phyloP scores from a whole-genome alignment of 2,888 invertebrate species.

The Dione vanillae region DNA sequence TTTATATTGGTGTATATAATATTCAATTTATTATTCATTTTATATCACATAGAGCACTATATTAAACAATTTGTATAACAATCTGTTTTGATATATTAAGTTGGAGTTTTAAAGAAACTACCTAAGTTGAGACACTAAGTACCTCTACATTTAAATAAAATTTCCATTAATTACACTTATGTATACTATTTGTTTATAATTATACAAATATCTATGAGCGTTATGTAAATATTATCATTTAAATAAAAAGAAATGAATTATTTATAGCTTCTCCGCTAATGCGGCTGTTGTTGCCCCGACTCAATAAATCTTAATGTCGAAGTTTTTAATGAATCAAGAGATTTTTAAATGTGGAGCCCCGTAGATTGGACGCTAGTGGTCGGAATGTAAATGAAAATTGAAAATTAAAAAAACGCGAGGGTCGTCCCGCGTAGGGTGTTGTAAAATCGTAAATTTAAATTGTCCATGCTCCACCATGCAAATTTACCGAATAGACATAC shows the following conservation, averaged over 20 bases:
- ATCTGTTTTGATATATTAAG: too few species aligned
- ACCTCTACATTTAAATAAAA: slow-evolving; percentile 9
- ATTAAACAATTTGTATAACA: too few species aligned
- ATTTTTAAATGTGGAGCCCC: slow-evolving; percentile 47
- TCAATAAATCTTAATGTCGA: slow-evolving; percentile 46
- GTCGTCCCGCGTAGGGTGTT: slow-evolving; percentile 71
- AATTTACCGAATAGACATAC: slow-evolving; percentile 70
- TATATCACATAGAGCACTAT: too few species aligned
- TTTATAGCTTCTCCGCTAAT: slow-evolving; percentile 33
- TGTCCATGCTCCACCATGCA: slow-evolving; percentile 81
- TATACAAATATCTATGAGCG: slow-evolving; percentile 33
- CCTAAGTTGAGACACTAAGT: neutral
- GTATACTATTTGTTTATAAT: slow-evolving; percentile 23
- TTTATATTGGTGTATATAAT: too few species aligned
- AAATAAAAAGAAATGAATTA: slow-evolving; percentile 37
- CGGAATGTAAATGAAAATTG: slow-evolving; percentile 83
- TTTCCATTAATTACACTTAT: slow-evolving; percentile 17
- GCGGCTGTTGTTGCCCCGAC: slow-evolving; percentile 29
- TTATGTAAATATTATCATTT: slow-evolving; percentile 36
- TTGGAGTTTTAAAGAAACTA: neutral
- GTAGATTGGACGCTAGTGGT: slow-evolving; percentile 63
- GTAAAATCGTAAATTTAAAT: slow-evolving; percentile 82
- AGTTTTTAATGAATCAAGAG: slow-evolving; percentile 49
- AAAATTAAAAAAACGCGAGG: slow-evolving; percentile 82
- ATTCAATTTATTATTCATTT: too few species aligned